phyloP scores from a whole-genome alignment of 2,113 vertebrate species.

The Climacteris rufus region DNA sequence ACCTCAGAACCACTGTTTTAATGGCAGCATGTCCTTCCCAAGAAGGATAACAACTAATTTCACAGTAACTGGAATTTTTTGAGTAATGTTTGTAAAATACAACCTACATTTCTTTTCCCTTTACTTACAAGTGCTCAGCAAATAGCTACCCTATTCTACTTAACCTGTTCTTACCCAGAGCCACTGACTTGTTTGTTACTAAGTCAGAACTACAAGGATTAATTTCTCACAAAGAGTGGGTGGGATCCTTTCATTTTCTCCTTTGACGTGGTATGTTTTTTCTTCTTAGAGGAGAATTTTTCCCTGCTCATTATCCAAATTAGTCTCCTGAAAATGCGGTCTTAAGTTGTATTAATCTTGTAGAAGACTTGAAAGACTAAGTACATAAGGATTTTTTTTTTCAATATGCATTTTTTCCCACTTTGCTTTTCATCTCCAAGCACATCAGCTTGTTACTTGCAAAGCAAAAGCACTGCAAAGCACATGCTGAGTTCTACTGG shows the following conservation, averaged over 20 bases:
- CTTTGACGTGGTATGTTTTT: not conserved
- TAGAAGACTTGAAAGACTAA: not conserved
- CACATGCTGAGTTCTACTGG: not conserved
- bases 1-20: not conserved
- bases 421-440: not conserved
- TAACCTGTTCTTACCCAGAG: not conserved
- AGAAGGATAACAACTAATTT: not conserved
- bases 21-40: not conserved
- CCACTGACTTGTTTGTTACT: not conserved
- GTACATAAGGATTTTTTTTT: not conserved
- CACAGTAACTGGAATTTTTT: not conserved
- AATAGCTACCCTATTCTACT: not conserved
- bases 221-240: not conserved
- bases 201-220: not conserved
- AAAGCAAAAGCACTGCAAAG: not conserved
- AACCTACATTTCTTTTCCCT: not conserved
- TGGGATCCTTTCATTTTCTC: not conserved
- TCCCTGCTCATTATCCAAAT: not conserved
- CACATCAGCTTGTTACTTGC: not conserved
- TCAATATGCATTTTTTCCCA: not conserved
- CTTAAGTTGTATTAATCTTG: not conserved
- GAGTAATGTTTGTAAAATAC: not conserved
- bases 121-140: not conserved
- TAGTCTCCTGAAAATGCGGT: not conserved
- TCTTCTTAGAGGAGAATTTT: not conserved